Base-by-base conservation (phyloP, 2,888 invertebrate genomes). In the Maniola hyperantus region DNA sequence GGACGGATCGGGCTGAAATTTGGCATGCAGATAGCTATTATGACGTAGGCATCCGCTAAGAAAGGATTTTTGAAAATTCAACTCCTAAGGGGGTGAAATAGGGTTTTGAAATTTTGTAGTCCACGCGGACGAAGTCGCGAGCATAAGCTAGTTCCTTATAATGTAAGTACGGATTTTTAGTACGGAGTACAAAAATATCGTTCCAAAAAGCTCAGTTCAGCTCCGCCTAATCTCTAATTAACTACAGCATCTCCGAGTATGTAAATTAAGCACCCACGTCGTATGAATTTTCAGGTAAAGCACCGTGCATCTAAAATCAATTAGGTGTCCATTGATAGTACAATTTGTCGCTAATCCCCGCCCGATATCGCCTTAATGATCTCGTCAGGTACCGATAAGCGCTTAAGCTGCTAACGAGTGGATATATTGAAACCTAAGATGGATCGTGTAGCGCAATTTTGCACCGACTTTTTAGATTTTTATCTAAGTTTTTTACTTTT, bases 261-360 rank as follows among this genome's bases (percentile, higher is more conserved):
- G 66, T 66, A 71, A 71, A 68, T 67, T 67, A 70, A 69, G 64
- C 53, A n/a, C n/a, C n/a, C n/a, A n/a, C n/a, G 68, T 69, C 61
- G 50, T 39, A 51, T 60, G 54, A 62, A 69, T 48, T 72, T 71
- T 71, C 71, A 72, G 71, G 59, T 68, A 67, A 80, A 79, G 79
- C 81, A 72, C 74, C 82, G 74, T 87, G 87, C 88, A 88, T 84
- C 89, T 84, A 83, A 84, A 92, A 93, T 93, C 93, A 93, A 93
- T 94, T 93, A 93, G 90, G 89, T 89, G 88, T 84, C 83, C 87
- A 85, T 83, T 89, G 92, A 93, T 93, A 90, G 90, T 87, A 88
- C 93, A 93, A 93, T 93, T 93, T 93, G 93, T 93, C 89, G 88
- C 83, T 92, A 88, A 93, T 87, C 85, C 84, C 74, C 59, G 66